Conservation (phyloP, 2,113 vertebrate species). For the Sebastes schlegelii region DNA sequence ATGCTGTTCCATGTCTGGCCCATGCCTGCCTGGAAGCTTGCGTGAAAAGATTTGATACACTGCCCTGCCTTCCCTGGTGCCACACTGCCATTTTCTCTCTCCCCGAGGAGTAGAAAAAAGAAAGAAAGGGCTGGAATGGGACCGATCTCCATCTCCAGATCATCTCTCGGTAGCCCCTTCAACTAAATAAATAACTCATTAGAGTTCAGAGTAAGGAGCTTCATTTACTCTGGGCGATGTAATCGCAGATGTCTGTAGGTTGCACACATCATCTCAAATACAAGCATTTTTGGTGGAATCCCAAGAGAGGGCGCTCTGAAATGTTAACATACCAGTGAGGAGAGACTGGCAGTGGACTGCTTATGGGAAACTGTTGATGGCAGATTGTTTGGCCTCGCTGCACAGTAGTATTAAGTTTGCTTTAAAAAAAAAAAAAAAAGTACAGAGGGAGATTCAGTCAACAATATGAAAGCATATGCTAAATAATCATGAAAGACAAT, state of each 20-base stretch:
- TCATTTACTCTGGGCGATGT: conserved; percentile 84
- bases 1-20: conserved; percentile 45
- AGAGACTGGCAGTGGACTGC: conserved; percentile 52
- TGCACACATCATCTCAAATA: conserved; percentile 76
- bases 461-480: background rate
- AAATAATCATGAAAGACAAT: conserved; percentile 1
- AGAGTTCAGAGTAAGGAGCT: conserved; percentile 80
- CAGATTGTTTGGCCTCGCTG: conserved; percentile 36
- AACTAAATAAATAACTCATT: conserved; percentile 89
- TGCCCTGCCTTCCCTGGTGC: conserved; percentile 82
- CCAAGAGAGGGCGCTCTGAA: conserved; percentile 74
- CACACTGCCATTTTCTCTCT: conserved; percentile 81
- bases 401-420: background rate
- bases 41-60: conserved; percentile 77
- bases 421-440: conserved; percentile 4
- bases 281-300: conserved; percentile 73
- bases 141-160: conserved; percentile 84
- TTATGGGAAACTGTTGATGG: conserved; percentile 41
- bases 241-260: conserved; percentile 83
- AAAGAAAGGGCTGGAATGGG: conserved; percentile 66
- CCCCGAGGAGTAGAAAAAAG: conserved; percentile 67
- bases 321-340: conserved; percentile 63
- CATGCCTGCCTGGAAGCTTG: conserved; percentile 58
- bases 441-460: conserved; percentile 21
- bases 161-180: conserved; percentile 80